Base-by-base conservation (phyloP, 2,888 invertebrate species). In the Copidosoma aretas region DNA sequence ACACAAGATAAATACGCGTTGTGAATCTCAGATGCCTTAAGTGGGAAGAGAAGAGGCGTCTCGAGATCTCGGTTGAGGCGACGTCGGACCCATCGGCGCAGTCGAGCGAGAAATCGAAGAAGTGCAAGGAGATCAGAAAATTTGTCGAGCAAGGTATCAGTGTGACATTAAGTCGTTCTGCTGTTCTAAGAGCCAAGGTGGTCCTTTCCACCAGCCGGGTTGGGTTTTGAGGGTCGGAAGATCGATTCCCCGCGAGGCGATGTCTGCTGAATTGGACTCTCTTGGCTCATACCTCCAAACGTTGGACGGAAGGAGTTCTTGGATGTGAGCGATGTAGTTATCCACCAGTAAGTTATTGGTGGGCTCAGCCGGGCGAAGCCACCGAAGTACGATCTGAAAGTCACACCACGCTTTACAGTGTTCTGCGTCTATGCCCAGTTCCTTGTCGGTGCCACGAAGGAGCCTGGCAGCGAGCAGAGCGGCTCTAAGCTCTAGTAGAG, bases 401-500 rank as follows among this genome's bases (percentile, higher is more conserved):
- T 46, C 43, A 12, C 4, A 8, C 43, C 43, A 46, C 14, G 12
- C 17, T 1, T 46, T 1, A 17, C 43, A 46, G 12, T 46, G 43
- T 3, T 46, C 17, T 14, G 43, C 12, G n/a, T 2, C 5, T 3
- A 57, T 25, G 15, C 24, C 17, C 4, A 64, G 19, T 4, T 41
- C 51, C 21, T 46, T 8, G 5, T 19, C 58, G 1, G 39, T 3
- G 5, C 15, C 5, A 24, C 17, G 2, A n/a, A 64, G 19, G 25
- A 64, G 24, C n/a, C 12, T 46, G 1, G 17, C 3, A 17, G 43
- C 43, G 2, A 46, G 43, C 3, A 46, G 43, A 8, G 43, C 3
- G 10, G 60, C 51, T n/a, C 60, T 17, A 3, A 60, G 60, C 19
- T 60, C 49, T 1, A 51, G 41, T 14, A 57, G 17, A 49, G 49